These are phyloP conservation scores for Odontamblyopus rebecca DNA, from an alignment of 2,797 vertebrate genomes.

Conservation along the genomic window DNA sequence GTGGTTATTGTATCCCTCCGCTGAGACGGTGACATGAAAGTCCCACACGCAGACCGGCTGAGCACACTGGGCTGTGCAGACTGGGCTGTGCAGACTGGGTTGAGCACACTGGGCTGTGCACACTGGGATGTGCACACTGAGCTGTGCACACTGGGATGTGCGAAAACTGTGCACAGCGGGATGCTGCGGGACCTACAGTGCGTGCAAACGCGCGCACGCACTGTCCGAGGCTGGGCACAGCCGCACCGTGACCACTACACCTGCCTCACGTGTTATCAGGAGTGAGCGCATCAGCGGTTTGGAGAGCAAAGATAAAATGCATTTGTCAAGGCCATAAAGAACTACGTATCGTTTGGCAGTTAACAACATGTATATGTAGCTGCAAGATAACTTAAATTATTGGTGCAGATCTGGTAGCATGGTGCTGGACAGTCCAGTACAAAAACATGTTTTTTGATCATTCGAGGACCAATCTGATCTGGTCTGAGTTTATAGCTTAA, in stretches of 20 bases:
- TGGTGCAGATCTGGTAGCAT: neutral
- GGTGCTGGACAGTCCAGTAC: neutral
- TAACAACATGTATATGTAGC: neutral
- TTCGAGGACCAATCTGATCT: neutral
- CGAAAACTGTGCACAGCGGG: conserved; percentile 35
- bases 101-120: too few species aligned
- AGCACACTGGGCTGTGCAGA: too few species aligned
- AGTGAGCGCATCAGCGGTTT: neutral
- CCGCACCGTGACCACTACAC: neutral
- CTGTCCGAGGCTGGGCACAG: conserved; percentile 9
- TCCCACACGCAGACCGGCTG: conserved; percentile 32
- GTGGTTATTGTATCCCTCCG: conserved; percentile 88
- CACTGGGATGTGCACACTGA: neutral
- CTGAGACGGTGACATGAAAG: conserved; percentile 72
- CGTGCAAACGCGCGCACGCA: neutral
- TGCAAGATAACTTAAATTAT: neutral
- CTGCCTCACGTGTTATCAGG: neutral
- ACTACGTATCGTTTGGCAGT: neutral
- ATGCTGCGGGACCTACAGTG: conserved; percentile 48
- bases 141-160: neutral
- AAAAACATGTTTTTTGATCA: neutral
- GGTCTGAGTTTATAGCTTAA: too few species aligned
- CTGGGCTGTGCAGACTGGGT: neutral
- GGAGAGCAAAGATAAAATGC: neutral
- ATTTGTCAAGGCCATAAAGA: neutral